phyloP scores from a whole-genome alignment of 2,797 vertebrate species.

The Falco naumanni region DNA sequence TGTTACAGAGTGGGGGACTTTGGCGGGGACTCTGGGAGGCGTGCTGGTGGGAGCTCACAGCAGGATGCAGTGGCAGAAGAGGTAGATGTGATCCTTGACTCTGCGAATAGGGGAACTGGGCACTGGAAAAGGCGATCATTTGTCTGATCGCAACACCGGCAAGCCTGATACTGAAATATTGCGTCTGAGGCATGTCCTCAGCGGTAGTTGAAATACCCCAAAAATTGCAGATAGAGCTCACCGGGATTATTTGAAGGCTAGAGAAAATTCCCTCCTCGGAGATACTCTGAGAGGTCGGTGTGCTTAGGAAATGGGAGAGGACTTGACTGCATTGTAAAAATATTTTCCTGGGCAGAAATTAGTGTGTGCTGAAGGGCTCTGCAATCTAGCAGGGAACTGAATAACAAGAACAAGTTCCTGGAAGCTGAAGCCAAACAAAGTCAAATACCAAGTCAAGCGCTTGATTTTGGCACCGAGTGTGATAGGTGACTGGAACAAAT shows the following conservation, averaged over 20 bases:
- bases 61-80: background rate
- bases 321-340: background rate
- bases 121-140: background rate
- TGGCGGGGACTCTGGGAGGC: background rate
- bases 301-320: slow-evolving; percentile 16
- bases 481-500: slow-evolving; percentile 2
- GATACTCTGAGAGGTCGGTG: background rate
- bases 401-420: slow-evolving; percentile 21
- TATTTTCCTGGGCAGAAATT: background rate
- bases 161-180: background rate
- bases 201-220: background rate
- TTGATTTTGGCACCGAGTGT: background rate
- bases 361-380: background rate
- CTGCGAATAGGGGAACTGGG: background rate
- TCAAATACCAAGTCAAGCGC: background rate
- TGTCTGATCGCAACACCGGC: background rate
- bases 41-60: background rate
- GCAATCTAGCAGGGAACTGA: slow-evolving; percentile 20
- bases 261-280: background rate
- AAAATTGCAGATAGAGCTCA: background rate
- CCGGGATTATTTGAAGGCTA: background rate
- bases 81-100: background rate
- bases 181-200: background rate
- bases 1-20: background rate
- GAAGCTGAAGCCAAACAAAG: slow-evolving; percentile 9